A percentile compares a stretch with the other conserved stretches of the same genome.
These are phyloP conservation scores for Eupithecia subfuscata DNA, from an alignment of 2,888 invertebrate genomes.

Conservation along the genomic window DNA sequence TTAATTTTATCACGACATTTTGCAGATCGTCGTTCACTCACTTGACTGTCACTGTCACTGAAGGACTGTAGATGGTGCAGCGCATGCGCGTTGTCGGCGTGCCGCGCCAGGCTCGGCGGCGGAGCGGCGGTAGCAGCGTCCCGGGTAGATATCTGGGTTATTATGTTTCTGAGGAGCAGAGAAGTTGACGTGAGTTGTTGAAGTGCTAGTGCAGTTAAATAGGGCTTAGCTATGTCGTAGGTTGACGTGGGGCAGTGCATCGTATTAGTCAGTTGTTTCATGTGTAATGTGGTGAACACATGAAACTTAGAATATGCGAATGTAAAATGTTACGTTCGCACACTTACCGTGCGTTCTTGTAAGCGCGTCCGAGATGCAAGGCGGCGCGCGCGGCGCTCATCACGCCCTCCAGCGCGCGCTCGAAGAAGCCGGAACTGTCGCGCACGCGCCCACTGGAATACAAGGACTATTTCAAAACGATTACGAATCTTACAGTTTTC, in stretches of 20 bases:
- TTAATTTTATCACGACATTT: no score
- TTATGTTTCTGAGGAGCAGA: conserved; percentile 60
- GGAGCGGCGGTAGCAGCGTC: conserved; percentile 58
- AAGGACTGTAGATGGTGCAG: conserved; percentile 69
- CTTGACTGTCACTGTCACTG: conserved; percentile 50
- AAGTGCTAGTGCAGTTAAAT: no score
- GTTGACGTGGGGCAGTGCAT: no score
- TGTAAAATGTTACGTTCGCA: no score
- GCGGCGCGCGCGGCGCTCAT: conserved; percentile 83
- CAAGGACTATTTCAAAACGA: background rate
- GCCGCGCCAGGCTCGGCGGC: conserved; percentile 59
- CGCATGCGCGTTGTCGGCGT: conserved; percentile 71
- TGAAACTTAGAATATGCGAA: no score
- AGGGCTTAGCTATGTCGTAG: no score
- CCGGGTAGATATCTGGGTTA: conserved; percentile 64
- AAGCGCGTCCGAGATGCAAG: conserved; percentile 82
- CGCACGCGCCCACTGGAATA: conserved; percentile 54
- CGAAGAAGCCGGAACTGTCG: conserved; percentile 61
- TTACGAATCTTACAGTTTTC: no score
- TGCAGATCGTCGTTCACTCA: background rate
- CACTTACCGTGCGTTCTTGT: conserved; percentile 73
- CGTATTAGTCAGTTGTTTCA: no score
- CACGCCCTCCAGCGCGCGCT: conserved; percentile 78
- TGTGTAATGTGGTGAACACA: no score
- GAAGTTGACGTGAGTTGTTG: background rate